Percentiles rank a stretch among this genome's conserved stretches.
Evolutionary conservation across 2,113 vertebrate genomes (phyloP).

Genomic region (Lutjanus erythropterus): DNA sequence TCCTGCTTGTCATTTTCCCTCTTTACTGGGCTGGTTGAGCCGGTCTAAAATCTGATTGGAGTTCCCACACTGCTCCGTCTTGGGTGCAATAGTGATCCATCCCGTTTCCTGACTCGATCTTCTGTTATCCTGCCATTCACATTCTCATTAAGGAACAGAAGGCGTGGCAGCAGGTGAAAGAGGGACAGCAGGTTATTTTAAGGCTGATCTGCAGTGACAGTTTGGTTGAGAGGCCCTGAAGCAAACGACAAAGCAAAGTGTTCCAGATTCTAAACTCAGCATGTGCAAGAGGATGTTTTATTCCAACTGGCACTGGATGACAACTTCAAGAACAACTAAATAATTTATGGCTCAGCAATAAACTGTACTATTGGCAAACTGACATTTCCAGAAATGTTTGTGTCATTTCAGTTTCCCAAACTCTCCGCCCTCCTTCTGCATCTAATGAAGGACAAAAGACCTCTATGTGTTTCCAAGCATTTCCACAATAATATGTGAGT

Average conservation of each 20-base stretch:
- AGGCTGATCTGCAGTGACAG: background rate
- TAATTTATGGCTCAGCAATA: background rate
- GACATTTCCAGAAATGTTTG: background rate
- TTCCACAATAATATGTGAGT: too few species aligned
- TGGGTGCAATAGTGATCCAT: constrained; percentile 43
- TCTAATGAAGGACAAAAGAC: too few species aligned
- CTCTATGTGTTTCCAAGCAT: too few species aligned
- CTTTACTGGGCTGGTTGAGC: constrained; percentile 63
- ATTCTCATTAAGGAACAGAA: background rate
- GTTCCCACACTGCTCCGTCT: constrained; percentile 49
- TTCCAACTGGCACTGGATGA: background rate
- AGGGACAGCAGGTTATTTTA: constrained; percentile 41
- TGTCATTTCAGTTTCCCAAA: too few species aligned
- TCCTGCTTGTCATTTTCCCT: constrained; percentile 38
- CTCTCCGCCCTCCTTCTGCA: too few species aligned
- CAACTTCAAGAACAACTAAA: too few species aligned
- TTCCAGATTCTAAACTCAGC: background rate
- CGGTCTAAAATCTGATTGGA: constrained; percentile 45
- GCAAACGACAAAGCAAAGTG: background rate
- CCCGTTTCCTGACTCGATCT: constrained; percentile 69
- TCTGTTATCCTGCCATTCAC: constrained; percentile 30
- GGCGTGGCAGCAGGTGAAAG: constrained; percentile 40
- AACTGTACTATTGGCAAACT: background rate
- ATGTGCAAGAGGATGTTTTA: background rate
- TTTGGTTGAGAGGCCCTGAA: background rate